These are phyloP conservation scores for Rhizoglyphus robini DNA, from an alignment of 1,140 invertebrate genomes.

Conservation along the genomic window DNA sequence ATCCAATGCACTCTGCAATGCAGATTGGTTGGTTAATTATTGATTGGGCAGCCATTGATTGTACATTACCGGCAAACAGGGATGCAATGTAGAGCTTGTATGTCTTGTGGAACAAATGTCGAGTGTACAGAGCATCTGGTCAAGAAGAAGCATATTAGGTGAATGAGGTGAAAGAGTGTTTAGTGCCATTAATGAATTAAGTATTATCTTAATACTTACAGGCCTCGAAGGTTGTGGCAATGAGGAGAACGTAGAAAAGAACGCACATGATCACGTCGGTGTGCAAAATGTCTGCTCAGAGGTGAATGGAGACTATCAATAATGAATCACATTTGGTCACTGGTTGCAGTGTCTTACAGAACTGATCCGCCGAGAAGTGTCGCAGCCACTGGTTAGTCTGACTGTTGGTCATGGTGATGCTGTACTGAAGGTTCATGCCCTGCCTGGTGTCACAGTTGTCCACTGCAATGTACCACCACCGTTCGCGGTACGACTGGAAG, in stretches of 20 bases:
- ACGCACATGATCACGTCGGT: constrained; percentile 35
- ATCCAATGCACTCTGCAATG: constrained; percentile 39
- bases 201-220: constrained; percentile 28
- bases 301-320: background rate
- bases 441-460: constrained; percentile 52
- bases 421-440: constrained; percentile 53
- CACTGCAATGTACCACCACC: constrained; percentile 64
- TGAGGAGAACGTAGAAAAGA: constrained; percentile 30
- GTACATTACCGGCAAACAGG: constrained; percentile 33
- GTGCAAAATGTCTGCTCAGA: constrained; percentile 35
- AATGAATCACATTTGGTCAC: background rate
- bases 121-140: constrained; percentile 51
- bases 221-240: constrained; percentile 29
- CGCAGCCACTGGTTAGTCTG: constrained; percentile 59
- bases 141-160: constrained; percentile 24
- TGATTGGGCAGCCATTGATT: background rate
- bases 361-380: constrained; percentile 83
- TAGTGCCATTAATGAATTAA: background rate
- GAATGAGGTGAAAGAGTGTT: background rate
- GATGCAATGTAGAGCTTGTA: constrained; percentile 70
- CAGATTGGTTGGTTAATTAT: constrained; percentile 1
- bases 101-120: constrained; percentile 58
- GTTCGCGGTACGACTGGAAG: constrained; percentile 50
- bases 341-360: constrained; percentile 64
- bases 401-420: constrained; percentile 65